Evolutionary conservation across 1,140 invertebrate genomes (phyloP), one percentile per base, ranked within the genome.

Genomic region (Heliconius congener): DNA sequence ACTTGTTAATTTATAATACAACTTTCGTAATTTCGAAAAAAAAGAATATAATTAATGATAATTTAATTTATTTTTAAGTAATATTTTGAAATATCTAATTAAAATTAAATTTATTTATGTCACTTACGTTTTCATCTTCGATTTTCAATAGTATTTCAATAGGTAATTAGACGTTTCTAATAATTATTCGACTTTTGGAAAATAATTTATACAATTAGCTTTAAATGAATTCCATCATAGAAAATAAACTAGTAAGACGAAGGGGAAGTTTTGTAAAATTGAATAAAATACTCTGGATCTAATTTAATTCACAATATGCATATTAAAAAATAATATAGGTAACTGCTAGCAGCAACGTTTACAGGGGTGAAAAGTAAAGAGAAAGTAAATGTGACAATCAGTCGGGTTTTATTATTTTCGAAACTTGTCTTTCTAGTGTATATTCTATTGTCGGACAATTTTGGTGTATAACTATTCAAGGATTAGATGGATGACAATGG

Each of bases 391-490:
- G 85, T 83, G 80, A 88, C 85, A 87, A 88, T 88, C 84, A 82
- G 82, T 86, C 82, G 82, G 76, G 87, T 88, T 89, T 85, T 80
- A 88, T 93, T 92, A 91, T 91, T 87, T 85, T 82, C 80, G 83
- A 91, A 93, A 94, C 92, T 89, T 88, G 92, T 93, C 84, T 88
- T 90, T 90, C 86, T 88, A 87, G 88, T 88, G 85, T 86, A 81
- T 72, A 74, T 77, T 60, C 84, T 83, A 89, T 94, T 91, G 87
- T 91, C 76, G 57, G 80, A 83, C 84, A 83, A 82, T 88, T 85
- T 91, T 86, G 85, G 82, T 94, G 87, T 88, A 90, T 90, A 94
- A 91, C 91, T 88, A 88, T 89, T 88, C 85, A 81, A 88, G 89
- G 86, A 89, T 91, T 90, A 90, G 87, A 90, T 84, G 76, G 80